Conservation (phyloP, 1,140 invertebrate species). For the Xylocopa sonorina region DNA sequence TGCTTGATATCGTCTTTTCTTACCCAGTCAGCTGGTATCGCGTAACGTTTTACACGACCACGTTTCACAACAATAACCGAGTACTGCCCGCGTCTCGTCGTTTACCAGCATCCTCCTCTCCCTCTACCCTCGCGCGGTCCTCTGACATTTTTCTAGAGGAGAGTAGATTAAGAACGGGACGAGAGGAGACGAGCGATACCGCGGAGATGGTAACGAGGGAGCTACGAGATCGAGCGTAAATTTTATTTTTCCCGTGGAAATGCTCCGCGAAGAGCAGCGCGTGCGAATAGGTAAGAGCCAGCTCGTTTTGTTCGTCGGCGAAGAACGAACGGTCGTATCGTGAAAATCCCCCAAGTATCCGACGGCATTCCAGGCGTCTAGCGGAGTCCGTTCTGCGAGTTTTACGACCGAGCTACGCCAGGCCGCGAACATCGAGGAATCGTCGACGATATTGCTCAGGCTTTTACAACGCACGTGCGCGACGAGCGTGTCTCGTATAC, state of each 20-base stretch:
- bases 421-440: constrained; percentile 12
- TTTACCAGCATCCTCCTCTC: constrained; percentile 11
- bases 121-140: neutral
- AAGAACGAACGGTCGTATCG: neutral
- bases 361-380: neutral
- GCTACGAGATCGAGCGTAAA: constrained; percentile 55
- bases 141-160: neutral
- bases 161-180: constrained; percentile 42
- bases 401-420: constrained; percentile 7
- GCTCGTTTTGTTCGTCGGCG: neutral
- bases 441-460: neutral
- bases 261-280: neutral
- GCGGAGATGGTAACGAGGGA: constrained; percentile 56
- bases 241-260: constrained; percentile 46
- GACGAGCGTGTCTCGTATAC: neutral
- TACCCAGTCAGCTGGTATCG: constrained; percentile 58
- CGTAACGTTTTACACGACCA: constrained; percentile 55
- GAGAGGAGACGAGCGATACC: constrained; percentile 25
- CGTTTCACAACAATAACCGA: constrained; percentile 53
- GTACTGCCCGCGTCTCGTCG: constrained; percentile 43
- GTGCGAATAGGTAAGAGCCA: neutral
- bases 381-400: neutral
- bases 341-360: constrained; percentile 23
- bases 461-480: constrained; percentile 14
- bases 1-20: constrained; percentile 58